These are phyloP conservation scores for Apocrypta bakeri DNA, from an alignment of 1,140 invertebrate genomes.

Conservation along the genomic window DNA sequence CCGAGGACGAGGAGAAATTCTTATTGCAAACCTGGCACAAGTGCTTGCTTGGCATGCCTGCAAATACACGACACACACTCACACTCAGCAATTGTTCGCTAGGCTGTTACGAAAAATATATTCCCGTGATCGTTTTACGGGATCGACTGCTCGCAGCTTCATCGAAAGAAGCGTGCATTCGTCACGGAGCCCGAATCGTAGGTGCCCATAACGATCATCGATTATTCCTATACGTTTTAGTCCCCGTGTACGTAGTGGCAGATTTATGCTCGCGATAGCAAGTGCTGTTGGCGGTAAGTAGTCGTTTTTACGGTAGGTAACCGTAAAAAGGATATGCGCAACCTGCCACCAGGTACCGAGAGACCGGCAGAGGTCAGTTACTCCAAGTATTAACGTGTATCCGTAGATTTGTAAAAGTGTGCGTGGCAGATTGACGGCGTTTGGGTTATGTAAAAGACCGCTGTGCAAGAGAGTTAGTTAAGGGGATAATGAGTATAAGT, in stretches of 20 bases:
- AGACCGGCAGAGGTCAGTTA: constrained; percentile 48
- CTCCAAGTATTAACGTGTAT: constrained; percentile 14
- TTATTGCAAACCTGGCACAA: constrained; percentile 97
- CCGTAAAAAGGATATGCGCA: constrained; percentile 49
- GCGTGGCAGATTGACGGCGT: background rate
- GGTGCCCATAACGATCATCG: constrained; percentile 23
- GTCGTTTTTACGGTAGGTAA: constrained; percentile 29
- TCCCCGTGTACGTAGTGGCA: constrained; percentile 6
- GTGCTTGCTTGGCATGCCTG: constrained; percentile 86
- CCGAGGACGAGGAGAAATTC: constrained; percentile 97
- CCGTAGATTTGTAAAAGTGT: background rate
- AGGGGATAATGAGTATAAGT: constrained; percentile 56
- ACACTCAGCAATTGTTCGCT: constrained; percentile 68
- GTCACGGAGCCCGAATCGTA: background rate
- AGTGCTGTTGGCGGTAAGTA: background rate
- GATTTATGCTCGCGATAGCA: constrained; percentile 52
- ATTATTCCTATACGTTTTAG: constrained; percentile 32
- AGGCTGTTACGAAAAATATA: constrained; percentile 57
- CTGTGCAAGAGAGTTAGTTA: constrained; percentile 50
- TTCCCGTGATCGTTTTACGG: too few relatives aligned
- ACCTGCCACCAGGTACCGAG: constrained; percentile 51
- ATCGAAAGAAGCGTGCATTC: background rate
- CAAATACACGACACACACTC: constrained; percentile 75
- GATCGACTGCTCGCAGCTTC: too few relatives aligned
- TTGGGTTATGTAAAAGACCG: constrained; percentile 19